phyloP scores from a whole-genome alignment of 2,888 invertebrate genomes.

The Drosophila meridionalis region DNA sequence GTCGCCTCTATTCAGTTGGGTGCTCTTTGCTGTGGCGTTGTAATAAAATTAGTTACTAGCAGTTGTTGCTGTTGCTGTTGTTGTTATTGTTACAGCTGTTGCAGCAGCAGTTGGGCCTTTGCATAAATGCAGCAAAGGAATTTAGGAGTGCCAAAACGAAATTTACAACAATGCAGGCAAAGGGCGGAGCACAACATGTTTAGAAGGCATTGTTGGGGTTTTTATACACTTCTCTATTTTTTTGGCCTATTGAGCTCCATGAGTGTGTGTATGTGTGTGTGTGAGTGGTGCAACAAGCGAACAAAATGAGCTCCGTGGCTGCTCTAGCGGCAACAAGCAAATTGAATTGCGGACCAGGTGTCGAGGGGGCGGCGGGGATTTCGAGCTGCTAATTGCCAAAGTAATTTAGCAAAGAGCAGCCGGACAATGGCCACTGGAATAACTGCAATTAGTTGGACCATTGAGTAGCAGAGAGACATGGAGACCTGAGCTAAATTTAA shows the following conservation, averaged over 20 bases:
- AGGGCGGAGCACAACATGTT: conserved; percentile 28
- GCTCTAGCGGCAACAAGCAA: conserved; percentile 52
- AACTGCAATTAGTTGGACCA: conserved; percentile 56
- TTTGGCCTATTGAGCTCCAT: conserved; percentile 21
- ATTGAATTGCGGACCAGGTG: conserved; percentile 64
- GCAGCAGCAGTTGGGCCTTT: conserved; percentile 43
- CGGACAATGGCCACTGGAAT: conserved; percentile 33
- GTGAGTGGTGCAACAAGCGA: conserved; percentile 45
- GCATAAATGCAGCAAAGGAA: conserved; percentile 81
- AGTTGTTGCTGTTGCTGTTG: conserved; percentile 26
- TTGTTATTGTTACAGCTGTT: conserved; percentile 11
- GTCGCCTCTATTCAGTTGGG: conserved; percentile 58
- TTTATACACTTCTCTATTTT: conserved; percentile 3
- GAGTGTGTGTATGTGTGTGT: conserved; percentile 3
- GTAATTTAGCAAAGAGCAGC: conserved; percentile 64
- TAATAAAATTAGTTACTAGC: conserved; percentile 73
- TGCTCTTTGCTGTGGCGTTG: conserved; percentile 64
- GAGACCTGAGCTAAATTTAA: conserved; percentile 14
- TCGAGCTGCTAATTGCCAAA: conserved; percentile 69
- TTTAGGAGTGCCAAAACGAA: conserved; percentile 71
- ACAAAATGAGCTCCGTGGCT: conserved; percentile 60
- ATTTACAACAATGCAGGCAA: conserved; percentile 70
- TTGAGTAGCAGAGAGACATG: conserved; percentile 4
- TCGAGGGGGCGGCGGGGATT: conserved; percentile 3
- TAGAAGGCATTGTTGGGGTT: conserved; percentile 32